Base-by-base conservation (phyloP, 1,140 invertebrate genomes). In the Cotesia typhae region DNA sequence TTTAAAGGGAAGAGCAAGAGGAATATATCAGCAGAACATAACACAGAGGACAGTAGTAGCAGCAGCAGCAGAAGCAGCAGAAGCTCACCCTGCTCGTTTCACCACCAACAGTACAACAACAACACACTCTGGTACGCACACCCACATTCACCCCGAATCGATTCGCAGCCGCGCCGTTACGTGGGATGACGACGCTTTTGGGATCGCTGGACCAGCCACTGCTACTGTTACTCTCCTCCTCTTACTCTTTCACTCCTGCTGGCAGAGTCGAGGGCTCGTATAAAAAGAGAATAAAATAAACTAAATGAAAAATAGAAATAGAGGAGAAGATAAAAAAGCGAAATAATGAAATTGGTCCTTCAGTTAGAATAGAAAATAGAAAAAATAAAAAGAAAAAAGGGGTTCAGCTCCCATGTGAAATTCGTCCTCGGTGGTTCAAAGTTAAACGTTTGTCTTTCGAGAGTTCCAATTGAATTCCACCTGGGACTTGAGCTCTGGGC, bases 91-190 rank as follows among this genome's bases (percentile, higher is more conserved):
- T 55, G 64, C 61, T 72, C 20, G 38, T 36, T 72, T 57, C 65
- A 72, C 41, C 41, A 47, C 6, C 10, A 47, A 10, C 41, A 7
- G 41, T 10, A 47, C 41, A 47, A 47, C 71, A 72, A 72, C 71
- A 72, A 72, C 28, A 72, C 71, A 72, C 71, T 72, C 71, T 72
- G 71, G 71, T 65, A 72, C 71, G 71, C 71, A 72, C 71, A 65
- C 71, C 65, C 71, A 72, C 71, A 65, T 60, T 72, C 65, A 72
- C 71, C 71, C 71, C 65, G 67, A 72, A 72, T 72, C 71, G 71
- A 72, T 72, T 72, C 71, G 64, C 71, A 65, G 41, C 71, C 55
- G 71, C 71, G 37, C 41, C 12, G 28, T 28, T 28, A 28, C 28
- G 53, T 41, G 57, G 53, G 7, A 60, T 61, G 71, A 72, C 65